Evolutionary conservation across 2,113 vertebrate genomes (phyloP).

Genomic region (Cinclus mexicanus): DNA sequence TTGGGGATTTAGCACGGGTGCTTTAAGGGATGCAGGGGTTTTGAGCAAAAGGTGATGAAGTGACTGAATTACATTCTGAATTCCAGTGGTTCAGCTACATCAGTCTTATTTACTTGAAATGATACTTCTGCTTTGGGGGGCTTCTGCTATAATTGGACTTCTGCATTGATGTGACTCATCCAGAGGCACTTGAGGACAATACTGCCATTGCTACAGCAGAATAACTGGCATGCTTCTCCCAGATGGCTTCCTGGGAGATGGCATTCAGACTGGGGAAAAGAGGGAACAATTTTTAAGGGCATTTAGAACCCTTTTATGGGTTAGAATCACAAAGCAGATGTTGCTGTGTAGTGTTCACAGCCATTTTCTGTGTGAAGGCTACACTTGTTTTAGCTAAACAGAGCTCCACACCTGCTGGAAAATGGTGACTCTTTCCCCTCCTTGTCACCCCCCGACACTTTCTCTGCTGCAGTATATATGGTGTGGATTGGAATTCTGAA

Average conservation of each 20-base stretch:
- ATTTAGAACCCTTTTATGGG: constrained; percentile 49
- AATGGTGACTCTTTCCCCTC: not conserved
- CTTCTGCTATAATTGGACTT: constrained; percentile 53
- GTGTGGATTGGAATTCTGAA: not conserved
- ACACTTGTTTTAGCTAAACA: not conserved
- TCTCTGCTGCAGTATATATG: not conserved
- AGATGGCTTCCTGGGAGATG: constrained; percentile 52
- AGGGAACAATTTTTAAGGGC: constrained; percentile 52
- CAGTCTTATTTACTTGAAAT: constrained; percentile 59
- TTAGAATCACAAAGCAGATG: constrained; percentile 49
- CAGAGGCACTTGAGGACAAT: constrained; percentile 60
- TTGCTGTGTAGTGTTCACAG: constrained; percentile 27
- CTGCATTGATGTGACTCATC: constrained; percentile 59
- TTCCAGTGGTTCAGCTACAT: constrained; percentile 50
- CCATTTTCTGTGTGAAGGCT: constrained; percentile 15
- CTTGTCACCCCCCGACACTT: not conserved
- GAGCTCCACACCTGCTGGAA: not conserved
- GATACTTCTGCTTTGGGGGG: constrained; percentile 49
- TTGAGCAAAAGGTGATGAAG: constrained; percentile 53
- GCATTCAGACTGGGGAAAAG: constrained; percentile 38
- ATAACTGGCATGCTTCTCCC: constrained; percentile 40
- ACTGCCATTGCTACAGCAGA: constrained; percentile 4
- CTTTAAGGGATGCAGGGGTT: constrained; percentile 5
- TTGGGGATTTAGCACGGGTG: not conserved
- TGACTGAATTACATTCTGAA: constrained; percentile 45